phyloP scores from a whole-genome alignment of 1,140 invertebrate genomes.

The Pseudachorutes palmiensis region DNA sequence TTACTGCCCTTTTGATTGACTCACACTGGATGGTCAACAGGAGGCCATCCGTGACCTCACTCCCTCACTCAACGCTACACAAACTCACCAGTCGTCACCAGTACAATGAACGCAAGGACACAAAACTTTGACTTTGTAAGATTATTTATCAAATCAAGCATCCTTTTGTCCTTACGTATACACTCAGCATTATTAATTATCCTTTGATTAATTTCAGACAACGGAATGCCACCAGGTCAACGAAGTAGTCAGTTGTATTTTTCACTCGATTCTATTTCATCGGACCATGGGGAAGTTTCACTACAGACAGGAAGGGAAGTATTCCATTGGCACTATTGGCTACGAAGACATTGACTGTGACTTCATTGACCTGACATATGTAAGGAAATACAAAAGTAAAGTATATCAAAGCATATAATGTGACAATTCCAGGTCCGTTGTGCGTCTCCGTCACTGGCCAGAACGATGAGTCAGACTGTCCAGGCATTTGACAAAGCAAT shows the following conservation, averaged over 20 bases:
- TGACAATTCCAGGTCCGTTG: constrained; percentile 59
- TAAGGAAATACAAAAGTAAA: constrained; percentile 41
- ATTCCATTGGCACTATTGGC: constrained; percentile 87
- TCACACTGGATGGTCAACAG: too few relatives aligned
- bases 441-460: constrained; percentile 67
- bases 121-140: constrained; percentile 71
- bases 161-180: constrained; percentile 4
- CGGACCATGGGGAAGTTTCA: constrained; percentile 89
- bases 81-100: too few relatives aligned
- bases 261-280: constrained; percentile 91
- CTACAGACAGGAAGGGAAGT: constrained; percentile 85
- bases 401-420: background rate
- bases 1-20: too few relatives aligned
- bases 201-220: constrained; percentile 44
- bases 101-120: constrained; percentile 75
- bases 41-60: too few relatives aligned
- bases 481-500: constrained; percentile 76
- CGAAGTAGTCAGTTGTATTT: constrained; percentile 86
- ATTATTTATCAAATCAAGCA: constrained; percentile 10
- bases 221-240: constrained; percentile 89
- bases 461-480: constrained; percentile 69
- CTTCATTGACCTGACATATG: constrained; percentile 94
- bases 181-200: constrained; percentile 11
- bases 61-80: too few relatives aligned
- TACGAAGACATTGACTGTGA: constrained; percentile 94